Base-by-base conservation (phyloP, 2,888 invertebrate species). In the Scaptomyza flava region DNA sequence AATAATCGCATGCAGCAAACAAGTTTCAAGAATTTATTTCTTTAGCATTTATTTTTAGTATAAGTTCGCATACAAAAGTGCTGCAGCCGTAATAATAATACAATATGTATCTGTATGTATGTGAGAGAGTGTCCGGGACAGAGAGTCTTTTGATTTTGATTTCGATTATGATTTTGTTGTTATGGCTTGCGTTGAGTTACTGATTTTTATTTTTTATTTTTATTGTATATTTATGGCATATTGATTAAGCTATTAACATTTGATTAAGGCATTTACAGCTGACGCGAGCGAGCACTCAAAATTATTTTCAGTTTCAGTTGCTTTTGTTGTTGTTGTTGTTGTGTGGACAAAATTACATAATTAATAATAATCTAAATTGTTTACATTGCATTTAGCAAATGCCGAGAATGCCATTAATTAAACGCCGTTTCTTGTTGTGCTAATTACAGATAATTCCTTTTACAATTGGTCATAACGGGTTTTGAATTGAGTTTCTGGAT, bases 231-330 rank as follows among this genome's bases (percentile, higher is more conserved):
- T 87, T 83, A 85, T 87, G 82, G 87, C 87, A 83, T 87, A 85
- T 87, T 85, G 86, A 85, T 85, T 85, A 83, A 85, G 87, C 86
- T 81, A 85, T 85, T 85, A 87, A 79, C 81, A 85, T 87, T 83
- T 78, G 71, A 83, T 83, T 87, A 74, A 85, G 72, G 87, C 85
- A 83, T 81, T 79, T 77, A 77, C 79, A 73, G 81, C 71, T 79
- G 76, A 45, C 60, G 79, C 73, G 70, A 67, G 77, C 70, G 66
- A 67, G 74, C 79, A 71, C 71, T 71, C 79, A 52, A 81, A 80
- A 75, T 79, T 68, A 74, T 77, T 72, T 78, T 62, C 77, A 77
- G 71, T 14, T 50, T 33, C 34, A 20, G 34, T 14, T 23, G 45
- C 27, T 27, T n/a, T n/a, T n/a, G n/a, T 17, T 17, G 1, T 17